Base-by-base conservation (phyloP, 2,113 vertebrate genomes). In the Rhabdornis inornatus region DNA sequence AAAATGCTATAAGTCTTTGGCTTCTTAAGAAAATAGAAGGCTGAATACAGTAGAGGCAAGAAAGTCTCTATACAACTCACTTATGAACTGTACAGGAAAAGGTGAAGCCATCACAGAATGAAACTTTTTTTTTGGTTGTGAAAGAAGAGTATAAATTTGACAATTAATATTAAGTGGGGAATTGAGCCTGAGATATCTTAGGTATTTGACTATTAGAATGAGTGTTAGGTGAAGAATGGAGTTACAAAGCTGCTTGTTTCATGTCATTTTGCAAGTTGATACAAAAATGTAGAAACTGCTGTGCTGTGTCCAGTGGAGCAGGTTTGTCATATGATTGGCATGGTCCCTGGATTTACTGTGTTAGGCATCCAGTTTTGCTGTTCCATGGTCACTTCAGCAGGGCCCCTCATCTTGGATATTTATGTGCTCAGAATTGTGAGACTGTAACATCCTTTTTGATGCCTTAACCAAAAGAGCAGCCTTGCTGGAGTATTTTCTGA, bases 301-400 rank as follows among this genome's bases (percentile, higher is more conserved):
- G 19, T 2, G 70, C 33, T 57, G 31, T 61, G 40, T 49, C 28
- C 0, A 1, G 20, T 6, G 55, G 15, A 57, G 17, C 17, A n/a
- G 21, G 4, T 35, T n/a, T 45, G 13, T 42, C 31, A 1, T 3
- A 1, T 8, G 15, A 8, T 1, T 83, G 20, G 15, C 4, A 7
- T 27, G 7, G 25, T 8, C 37, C 10, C 10, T 31, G 40, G 18
- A 8, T 45, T 68, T 17, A 7, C 45, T 49, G 30, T 45, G 19
- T 2, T 44, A 17, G n/a, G 12, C 17, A 49, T 2, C 25, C 40
- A 10, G 0, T 10, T 80, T 18, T 69, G 14, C 25, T 69, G 20
- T 10, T 57, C 19, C 28, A 17, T 80, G 28, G 23, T 33, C 30
- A 39, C 37, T 64, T 49, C 42, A 80, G 22, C 47, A 40, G 10